Base-by-base conservation (phyloP, 23 tunicate species). In the Styela clava region DNA sequence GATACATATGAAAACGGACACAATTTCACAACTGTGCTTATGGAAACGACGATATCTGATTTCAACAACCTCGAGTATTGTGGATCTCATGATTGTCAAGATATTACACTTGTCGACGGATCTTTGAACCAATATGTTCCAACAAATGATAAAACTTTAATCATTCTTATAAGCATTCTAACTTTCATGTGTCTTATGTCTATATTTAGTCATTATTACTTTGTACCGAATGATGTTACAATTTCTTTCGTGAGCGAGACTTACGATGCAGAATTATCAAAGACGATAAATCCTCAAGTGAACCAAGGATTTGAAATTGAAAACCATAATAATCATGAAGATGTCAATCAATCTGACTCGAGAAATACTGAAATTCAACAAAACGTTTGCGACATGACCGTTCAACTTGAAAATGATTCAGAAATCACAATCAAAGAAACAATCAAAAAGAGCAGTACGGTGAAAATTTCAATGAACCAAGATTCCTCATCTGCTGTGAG, bases 101-200 rank as follows among this genome's bases (percentile, higher is more conserved):
- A 67, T 67, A 29, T 1, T 16, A 23, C 19, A 12, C 16, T 22
- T 18, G 71, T 67, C 71, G 22, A 1, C 23, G 23, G 22, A 18
- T 25, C 30, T 67, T 25, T 67, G 30, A 29, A 67, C 23, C 71
- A 67, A 67, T 67, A 67, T 67, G 71, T 67, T 18, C 71, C 71
- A 16, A 22, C 71, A 67, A 67, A 22, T 29, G 31, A 67, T 18
- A 67, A 18, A 27, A 22, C 71, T 18, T 25, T 67, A 16, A 25
- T 25, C 12, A 67, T 67, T 1, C 23, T 67, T 0, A 67, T 67
- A 16, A 29, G 71, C 16, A 67, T 67, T 18, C 0, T 67, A 0
- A 29, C 2, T 67, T 22, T 23, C 16, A 67, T 67, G 71, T 67
- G 71, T 67, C 16, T 67, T 18, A 16, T 0, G 31, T 25, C 71